A percentile compares a stretch with the other conserved stretches of the same genome.
Conservation (phyloP, 2,113 vertebrate genomes). For the Ploceus nigricollis region DNA sequence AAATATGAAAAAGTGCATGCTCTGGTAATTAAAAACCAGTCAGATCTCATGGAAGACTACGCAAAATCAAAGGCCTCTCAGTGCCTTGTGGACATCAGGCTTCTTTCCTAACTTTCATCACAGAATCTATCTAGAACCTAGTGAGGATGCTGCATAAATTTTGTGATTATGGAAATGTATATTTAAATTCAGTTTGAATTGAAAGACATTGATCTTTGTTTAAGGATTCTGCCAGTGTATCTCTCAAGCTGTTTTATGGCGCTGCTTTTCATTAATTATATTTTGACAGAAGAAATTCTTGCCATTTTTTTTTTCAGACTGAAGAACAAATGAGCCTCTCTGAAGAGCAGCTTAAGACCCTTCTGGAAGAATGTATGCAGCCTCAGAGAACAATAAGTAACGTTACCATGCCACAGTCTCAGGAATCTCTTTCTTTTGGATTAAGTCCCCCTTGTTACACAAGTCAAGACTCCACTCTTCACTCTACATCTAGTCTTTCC, state of each 20-base stretch:
- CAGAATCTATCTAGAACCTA: slow-evolving; percentile 7
- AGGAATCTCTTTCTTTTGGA: slow-evolving; percentile 57
- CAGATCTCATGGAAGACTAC: background rate
- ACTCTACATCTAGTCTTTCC: slow-evolving; percentile 44
- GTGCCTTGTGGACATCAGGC: background rate
- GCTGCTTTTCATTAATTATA: slow-evolving; percentile 26
- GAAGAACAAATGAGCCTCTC: slow-evolving; percentile 60
- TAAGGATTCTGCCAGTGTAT: background rate
- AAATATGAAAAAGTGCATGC: background rate
- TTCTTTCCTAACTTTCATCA: background rate
- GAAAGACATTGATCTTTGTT: background rate
- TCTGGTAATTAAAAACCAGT: background rate
- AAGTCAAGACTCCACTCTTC: slow-evolving; percentile 41
- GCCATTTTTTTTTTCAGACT: slow-evolving; percentile 42
- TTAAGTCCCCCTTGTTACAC: slow-evolving; percentile 21
- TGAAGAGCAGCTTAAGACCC: slow-evolving; percentile 70
- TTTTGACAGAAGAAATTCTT: slow-evolving; percentile 56
- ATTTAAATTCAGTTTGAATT: background rate
- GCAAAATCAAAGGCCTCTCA: background rate
- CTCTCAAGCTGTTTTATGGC: background rate
- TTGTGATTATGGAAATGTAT: background rate
- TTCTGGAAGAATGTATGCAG: slow-evolving; percentile 71
- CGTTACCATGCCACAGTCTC: slow-evolving; percentile 57
- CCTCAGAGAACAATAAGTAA: slow-evolving; percentile 43
- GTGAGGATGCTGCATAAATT: background rate